phyloP scores from a whole-genome alignment of 2,888 invertebrate genomes.

The Ypsolopha scabrella region DNA sequence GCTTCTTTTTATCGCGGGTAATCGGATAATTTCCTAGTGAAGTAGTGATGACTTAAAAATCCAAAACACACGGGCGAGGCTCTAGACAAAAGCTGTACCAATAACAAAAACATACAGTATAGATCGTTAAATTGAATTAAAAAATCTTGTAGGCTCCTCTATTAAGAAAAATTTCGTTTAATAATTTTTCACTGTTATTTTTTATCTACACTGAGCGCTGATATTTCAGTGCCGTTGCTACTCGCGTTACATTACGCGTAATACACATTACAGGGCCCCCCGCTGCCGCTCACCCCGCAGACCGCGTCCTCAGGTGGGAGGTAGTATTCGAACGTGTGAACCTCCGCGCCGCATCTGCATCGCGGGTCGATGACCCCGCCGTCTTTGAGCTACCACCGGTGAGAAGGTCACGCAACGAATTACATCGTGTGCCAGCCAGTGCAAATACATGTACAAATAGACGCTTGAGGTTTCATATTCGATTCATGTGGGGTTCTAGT shows the following conservation, averaged over 20 bases:
- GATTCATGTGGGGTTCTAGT: background rate
- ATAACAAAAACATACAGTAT: too few species aligned
- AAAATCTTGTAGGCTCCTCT: too few species aligned
- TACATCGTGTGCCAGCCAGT: background rate
- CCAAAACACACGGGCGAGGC: too few species aligned
- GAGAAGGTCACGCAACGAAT: background rate
- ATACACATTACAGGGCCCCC: background rate
- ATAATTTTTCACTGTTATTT: too few species aligned
- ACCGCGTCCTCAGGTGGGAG: conserved; percentile 45
- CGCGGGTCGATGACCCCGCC: conserved; percentile 39
- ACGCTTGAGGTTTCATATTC: background rate
- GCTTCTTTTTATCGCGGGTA: too few species aligned
- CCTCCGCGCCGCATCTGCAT: conserved; percentile 61
- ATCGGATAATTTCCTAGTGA: too few species aligned
- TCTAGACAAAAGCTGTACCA: too few species aligned
- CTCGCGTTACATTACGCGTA: background rate
- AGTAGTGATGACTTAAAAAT: too few species aligned
- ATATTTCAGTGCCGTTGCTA: too few species aligned
- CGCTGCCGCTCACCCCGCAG: background rate
- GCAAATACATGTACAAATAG: background rate
- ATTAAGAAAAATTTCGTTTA: too few species aligned
- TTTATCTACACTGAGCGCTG: too few species aligned
- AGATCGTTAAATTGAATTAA: too few species aligned
- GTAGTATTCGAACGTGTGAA: conserved; percentile 63
- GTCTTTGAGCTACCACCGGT: background rate